Conservation (phyloP, 53 echinoderm and acorn worm species). For the Apostichopus leukothele region DNA sequence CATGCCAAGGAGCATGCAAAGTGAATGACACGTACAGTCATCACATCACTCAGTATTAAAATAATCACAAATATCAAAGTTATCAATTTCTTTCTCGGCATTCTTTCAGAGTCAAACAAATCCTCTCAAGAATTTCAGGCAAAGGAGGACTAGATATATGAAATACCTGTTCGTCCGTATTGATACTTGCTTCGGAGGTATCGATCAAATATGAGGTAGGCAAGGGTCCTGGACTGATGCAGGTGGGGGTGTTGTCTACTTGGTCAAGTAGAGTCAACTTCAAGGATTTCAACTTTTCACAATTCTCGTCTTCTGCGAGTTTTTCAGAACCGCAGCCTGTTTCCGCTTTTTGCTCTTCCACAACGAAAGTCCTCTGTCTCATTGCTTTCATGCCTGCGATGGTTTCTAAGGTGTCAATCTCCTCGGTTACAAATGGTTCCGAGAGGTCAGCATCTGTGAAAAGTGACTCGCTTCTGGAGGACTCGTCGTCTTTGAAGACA, state of each 20-base stretch:
- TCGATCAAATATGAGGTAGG: slow-evolving; percentile 39
- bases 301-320: not conserved
- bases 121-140: not conserved
- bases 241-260: slow-evolving; percentile 27
- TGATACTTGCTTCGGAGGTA: slow-evolving; percentile 23
- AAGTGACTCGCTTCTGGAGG: slow-evolving; percentile 62
- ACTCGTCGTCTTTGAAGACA: slow-evolving; percentile 43
- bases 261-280: not conserved
- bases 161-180: slow-evolving; percentile 34
- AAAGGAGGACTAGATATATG: not conserved
- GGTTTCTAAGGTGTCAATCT: not conserved
- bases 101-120: not conserved
- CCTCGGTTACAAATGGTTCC: slow-evolving; percentile 11
- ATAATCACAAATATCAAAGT: slow-evolving; percentile 1
- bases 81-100: not conserved
- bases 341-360: not conserved
- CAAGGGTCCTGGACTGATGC: slow-evolving; percentile 44
- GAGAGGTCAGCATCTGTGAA: slow-evolving; percentile 51
- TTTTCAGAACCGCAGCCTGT: not conserved
- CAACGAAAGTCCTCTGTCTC: not conserved
- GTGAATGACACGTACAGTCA: not conserved
- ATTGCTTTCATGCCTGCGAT: not conserved
- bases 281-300: not conserved
- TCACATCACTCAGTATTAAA: no score
- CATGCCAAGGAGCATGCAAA: slow-evolving; percentile 1